Evolutionary conservation across 2,113 vertebrate species (phyloP).

Genomic region (Panthera uncia): DNA sequence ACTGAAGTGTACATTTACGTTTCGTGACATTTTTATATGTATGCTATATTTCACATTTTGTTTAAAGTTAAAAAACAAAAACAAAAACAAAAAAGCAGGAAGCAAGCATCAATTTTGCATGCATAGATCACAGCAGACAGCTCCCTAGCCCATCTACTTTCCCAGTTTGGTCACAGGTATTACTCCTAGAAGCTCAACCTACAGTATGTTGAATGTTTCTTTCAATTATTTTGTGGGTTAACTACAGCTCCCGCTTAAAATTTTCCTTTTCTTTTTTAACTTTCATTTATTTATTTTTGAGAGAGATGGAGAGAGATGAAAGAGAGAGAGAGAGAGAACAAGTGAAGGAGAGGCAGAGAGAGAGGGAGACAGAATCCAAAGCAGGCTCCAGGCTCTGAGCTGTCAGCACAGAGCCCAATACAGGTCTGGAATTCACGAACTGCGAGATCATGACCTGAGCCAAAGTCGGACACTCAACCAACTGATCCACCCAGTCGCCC

Average conservation of each 20-base stretch:
- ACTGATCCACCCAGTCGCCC: too few species aligned
- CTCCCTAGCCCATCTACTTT: not conserved
- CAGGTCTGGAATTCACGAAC: too few species aligned
- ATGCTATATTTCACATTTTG: not conserved
- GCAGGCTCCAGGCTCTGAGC: too few species aligned
- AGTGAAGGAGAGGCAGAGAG: too few species aligned
- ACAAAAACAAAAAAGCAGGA: not conserved
- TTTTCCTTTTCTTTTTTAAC: not conserved
- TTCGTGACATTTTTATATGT: not conserved
- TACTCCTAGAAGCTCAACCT: not conserved
- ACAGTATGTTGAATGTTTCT: not conserved
- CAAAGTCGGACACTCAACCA: too few species aligned
- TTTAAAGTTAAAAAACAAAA: conserved; percentile 14
- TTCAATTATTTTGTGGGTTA: conserved; percentile 14
- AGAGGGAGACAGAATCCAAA: too few species aligned
- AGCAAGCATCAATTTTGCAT: not conserved
- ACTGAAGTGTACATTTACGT: not conserved
- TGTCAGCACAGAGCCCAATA: too few species aligned
- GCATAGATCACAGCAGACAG: not conserved
- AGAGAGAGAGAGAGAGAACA: too few species aligned
- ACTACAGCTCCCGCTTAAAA: not conserved
- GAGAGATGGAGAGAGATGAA: too few species aligned
- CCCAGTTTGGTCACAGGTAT: not conserved
- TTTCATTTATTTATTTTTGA: too few species aligned
- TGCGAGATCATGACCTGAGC: too few species aligned